Base-by-base conservation (phyloP, 2,113 vertebrate genomes). In the Anas platyrhynchos region DNA sequence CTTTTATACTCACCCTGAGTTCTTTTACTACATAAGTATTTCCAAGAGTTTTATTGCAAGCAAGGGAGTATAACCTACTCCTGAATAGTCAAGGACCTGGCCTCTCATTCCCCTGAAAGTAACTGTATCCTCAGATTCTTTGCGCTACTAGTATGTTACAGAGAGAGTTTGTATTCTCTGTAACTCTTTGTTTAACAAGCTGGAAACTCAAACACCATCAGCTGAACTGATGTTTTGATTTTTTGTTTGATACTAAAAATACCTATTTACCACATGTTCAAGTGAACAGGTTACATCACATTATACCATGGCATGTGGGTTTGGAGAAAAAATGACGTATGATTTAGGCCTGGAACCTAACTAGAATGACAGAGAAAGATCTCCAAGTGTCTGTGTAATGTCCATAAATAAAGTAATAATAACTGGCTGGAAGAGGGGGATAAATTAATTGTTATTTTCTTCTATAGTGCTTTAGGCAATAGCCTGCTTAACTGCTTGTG, bases 41-140 rank as follows among this genome's bases (percentile, higher is more conserved):
- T 91, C 62, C 74, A 89, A 86, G 36, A 79, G 61, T 91, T 96
- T 93, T 95, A 84, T 31, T 87, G 26, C 46, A 41, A 73, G n/a
- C 32, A 55, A 85, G 88, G 32, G 78, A 38, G 6, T 50, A 84
- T 38, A 72, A 84, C 21, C 21, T 87, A n/a, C 4, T 54, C 58
- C 62, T 69, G 7, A 89, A 65, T 21, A 78, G 66, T 80, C 74
- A 69, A 86, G 48, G 52, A 75, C 16, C 17, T 16, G 7, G 12
- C 7, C 67, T 91, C n/a, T 58, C 46, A 75, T 88, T 83, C 69
- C 52, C 32, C n/a, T 73, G 34, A 8, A 50, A 83, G 75, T 22
- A 93, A 23, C 38, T n/a, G 13, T 11, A 7, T 34, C 65, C 44
- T 87, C 38, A 66, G 56, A 43, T 78, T 29, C 34, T 86, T 41